These are phyloP conservation scores for Acanthosepion pharaonis DNA, from an alignment of 2,888 invertebrate species.

Conservation along the genomic window DNA sequence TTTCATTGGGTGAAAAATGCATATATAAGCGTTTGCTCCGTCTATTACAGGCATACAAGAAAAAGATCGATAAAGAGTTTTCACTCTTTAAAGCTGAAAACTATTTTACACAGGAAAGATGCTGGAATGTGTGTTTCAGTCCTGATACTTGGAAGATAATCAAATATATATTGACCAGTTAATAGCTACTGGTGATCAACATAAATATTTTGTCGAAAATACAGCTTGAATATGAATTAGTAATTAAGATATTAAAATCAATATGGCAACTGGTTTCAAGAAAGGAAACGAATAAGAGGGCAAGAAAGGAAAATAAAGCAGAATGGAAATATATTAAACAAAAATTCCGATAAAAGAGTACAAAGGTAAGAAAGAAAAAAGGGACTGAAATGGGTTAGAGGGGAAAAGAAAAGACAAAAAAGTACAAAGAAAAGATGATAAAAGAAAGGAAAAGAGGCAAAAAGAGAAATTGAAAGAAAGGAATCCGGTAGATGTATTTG, in stretches of 20 bases:
- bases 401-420: not conserved
- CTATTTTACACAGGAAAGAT: not conserved
- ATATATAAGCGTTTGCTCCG: too few relatives aligned
- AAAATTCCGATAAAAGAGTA: not conserved
- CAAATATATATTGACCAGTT: not conserved
- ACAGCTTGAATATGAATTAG: not conserved
- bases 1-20: too few relatives aligned
- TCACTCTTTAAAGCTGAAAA: too few relatives aligned
- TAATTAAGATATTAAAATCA: not conserved
- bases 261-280: not conserved
- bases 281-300: not conserved
- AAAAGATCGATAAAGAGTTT: too few relatives aligned
- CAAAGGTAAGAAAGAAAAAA: not conserved
- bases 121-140: not conserved
- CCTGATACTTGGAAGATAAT: not conserved
- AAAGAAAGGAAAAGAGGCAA: too few relatives aligned
- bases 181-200: not conserved
- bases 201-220: not conserved
- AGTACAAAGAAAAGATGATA: too few relatives aligned
- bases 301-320: not conserved
- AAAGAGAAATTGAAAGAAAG: too few relatives aligned
- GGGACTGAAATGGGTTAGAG: not conserved
- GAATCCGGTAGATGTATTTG: too few relatives aligned
- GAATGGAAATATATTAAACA: not conserved
- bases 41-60: too few relatives aligned